Conservation (phyloP, 2,888 invertebrate species). For the Drosophila leonis region DNA sequence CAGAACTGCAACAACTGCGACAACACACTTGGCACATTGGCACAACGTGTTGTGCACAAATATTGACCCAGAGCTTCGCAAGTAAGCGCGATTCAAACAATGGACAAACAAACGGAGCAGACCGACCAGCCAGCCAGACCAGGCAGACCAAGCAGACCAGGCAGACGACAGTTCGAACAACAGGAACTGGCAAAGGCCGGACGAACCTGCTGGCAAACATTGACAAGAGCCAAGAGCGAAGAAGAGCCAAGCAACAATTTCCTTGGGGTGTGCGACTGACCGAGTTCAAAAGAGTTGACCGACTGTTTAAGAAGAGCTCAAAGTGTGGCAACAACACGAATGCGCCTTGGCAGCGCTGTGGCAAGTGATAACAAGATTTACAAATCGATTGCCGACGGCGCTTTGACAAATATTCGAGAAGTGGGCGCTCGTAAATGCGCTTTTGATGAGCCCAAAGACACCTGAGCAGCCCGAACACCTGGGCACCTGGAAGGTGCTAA, state of each 20-base stretch:
- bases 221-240: neutral
- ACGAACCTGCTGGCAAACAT: constrained; percentile 58
- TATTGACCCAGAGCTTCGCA: constrained; percentile 80
- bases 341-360: constrained; percentile 25
- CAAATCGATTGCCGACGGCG: constrained; percentile 81
- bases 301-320: constrained; percentile 69
- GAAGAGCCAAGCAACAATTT: constrained; percentile 57
- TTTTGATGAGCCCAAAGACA: constrained; percentile 33
- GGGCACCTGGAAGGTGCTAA: constrained; percentile 70
- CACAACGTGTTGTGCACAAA: constrained; percentile 79
- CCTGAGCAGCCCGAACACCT: constrained; percentile 31
- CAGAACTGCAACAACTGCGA: constrained; percentile 17
- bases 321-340: constrained; percentile 33
- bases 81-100: constrained; percentile 82
- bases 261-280: constrained; percentile 59
- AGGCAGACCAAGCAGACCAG: constrained; percentile 3
- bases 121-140: neutral
- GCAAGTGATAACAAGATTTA: constrained; percentile 81
- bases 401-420: constrained; percentile 65
- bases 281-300: constrained; percentile 32
- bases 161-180: neutral
- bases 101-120: constrained; percentile 65
- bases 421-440: constrained; percentile 32
- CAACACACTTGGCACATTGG: constrained; percentile 80
- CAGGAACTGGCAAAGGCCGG: constrained; percentile 40